Evolutionary conservation across 1,140 invertebrate genomes (phyloP).

Genomic region (Drosophila nannoptera): DNA sequence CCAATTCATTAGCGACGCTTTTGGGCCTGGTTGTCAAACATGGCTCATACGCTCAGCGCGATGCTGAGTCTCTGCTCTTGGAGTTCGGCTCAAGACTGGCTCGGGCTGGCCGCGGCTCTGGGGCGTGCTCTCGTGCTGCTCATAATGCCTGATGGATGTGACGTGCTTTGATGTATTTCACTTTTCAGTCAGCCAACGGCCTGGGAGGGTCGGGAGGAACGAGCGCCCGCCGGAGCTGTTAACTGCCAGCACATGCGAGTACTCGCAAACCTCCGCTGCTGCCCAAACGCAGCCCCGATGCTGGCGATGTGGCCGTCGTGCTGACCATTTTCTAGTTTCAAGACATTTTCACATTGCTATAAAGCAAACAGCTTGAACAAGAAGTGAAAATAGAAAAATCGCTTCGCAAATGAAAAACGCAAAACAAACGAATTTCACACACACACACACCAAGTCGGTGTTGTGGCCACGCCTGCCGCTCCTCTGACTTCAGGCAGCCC

Average conservation of each 20-base stretch:
- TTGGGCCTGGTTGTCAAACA: slow-evolving; percentile 53
- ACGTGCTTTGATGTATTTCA: slow-evolving; percentile 76
- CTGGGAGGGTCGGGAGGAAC: background rate
- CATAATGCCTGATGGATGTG: slow-evolving; percentile 76
- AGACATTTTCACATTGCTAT: slow-evolving; percentile 75
- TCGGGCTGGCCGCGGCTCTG: slow-evolving; percentile 23
- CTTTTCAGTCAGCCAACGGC: slow-evolving; percentile 55
- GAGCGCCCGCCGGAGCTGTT: slow-evolving; percentile 45
- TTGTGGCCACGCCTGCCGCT: background rate
- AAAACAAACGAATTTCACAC: slow-evolving; percentile 63
- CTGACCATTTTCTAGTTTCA: slow-evolving; percentile 67
- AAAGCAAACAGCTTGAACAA: slow-evolving; percentile 55
- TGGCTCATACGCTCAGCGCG: slow-evolving; percentile 2
- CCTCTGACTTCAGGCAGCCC: background rate
- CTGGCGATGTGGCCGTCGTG: slow-evolving; percentile 15
- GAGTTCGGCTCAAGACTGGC: slow-evolving; percentile 25
- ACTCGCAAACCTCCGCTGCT: background rate
- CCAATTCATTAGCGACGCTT: slow-evolving; percentile 75
- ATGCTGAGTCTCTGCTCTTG: slow-evolving; percentile 24
- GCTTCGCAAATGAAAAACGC: slow-evolving; percentile 74
- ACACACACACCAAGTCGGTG: slow-evolving; percentile 63
- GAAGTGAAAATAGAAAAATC: slow-evolving; percentile 72
- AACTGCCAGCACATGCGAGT: slow-evolving; percentile 62
- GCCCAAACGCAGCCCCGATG: slow-evolving; percentile 12
- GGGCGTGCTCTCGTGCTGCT: slow-evolving; percentile 74